Conservation (phyloP, 2,888 invertebrate species). For the Adelphocoris suturalis region DNA sequence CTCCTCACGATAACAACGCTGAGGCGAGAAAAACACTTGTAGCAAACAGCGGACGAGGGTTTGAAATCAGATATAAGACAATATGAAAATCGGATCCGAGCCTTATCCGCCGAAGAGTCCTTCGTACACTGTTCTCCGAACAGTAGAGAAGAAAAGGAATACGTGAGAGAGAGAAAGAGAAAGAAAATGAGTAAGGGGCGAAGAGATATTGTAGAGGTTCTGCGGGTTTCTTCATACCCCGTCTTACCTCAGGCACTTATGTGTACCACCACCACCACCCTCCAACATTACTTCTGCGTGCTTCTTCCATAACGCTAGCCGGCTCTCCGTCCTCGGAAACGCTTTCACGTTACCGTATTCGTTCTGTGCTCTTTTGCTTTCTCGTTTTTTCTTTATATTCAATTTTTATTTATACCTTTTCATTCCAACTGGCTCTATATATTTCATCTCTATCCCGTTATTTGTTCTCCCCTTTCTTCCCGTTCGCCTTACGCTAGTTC, state of each 20-base stretch:
- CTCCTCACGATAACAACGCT: neutral
- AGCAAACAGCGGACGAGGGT: neutral
- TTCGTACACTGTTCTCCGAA: neutral
- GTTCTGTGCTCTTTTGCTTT: neutral
- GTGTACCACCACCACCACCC: neutral
- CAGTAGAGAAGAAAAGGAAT: neutral
- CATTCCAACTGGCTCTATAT: neutral
- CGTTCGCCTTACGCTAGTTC: neutral
- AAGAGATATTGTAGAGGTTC: slow-evolving; percentile 14
- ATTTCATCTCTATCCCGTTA: slow-evolving; percentile 20
- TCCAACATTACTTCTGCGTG: neutral
- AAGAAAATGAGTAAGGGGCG: slow-evolving; percentile 19
- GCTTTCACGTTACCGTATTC: neutral
- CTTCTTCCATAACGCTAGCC: neutral
- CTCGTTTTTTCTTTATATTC: neutral
- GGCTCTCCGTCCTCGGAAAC: neutral
- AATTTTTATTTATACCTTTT: slow-evolving; percentile 46
- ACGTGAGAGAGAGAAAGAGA: neutral
- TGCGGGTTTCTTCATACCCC: neutral
- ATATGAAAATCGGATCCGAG: slow-evolving; percentile 51
- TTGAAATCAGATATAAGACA: slow-evolving; percentile 30
- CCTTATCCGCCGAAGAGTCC: slow-evolving; percentile 22
- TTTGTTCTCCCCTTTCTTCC: neutral
- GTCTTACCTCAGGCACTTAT: neutral
- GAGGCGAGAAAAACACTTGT: slow-evolving; percentile 33